Evolutionary conservation across 2,113 vertebrate species (phyloP), one percentile per base, ranked within the genome.

Genomic region (Tetrax tetrax): DNA sequence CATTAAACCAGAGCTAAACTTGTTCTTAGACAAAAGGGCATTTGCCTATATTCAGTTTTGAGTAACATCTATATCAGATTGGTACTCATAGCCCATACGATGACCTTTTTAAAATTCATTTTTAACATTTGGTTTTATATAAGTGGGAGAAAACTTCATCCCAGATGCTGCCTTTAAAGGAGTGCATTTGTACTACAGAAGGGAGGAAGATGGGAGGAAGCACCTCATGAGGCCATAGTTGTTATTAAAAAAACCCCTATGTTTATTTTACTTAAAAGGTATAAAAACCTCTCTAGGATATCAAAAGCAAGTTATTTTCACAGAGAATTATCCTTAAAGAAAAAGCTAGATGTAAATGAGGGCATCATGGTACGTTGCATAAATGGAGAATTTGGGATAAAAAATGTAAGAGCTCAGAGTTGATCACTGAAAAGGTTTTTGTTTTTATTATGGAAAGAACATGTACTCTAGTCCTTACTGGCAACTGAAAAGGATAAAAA

Each of bases 91-190:
- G 43, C 50, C 92, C 90, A 65, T 70, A 81, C 51, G 75, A 56
- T 90, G 90, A 96, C 93, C 96, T 96, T 97, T 96, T 96, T 17
- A 94, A 94, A 96, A 96, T 96, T 95, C 38, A 75, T 90, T 96
- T 91, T 76, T 95, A 94, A 89, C 89, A 87, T 96, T 96, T 87
- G 28, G 25, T 85, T 94, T 94, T 94, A 77, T 87, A 47, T 60
- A 92, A 96, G 43, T 0, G 0, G 43, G 48, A 90, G 64, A 78
- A 94, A 94, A 93, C 66, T 84, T 91, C 0, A 1, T 60, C 50
- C 31, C 72, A 82, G 64, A 41, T 76, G 38, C 48, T 94, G 75
- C 72, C 68, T 96, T 95, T 85, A 83, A 96, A 94, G 60, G 74
- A 79, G 24, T 37, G 8, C 6, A 19, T 90, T 90, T 70, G 37